phyloP scores from a whole-genome alignment of 2,888 invertebrate genomes.

The Priocnemis perturbator region DNA sequence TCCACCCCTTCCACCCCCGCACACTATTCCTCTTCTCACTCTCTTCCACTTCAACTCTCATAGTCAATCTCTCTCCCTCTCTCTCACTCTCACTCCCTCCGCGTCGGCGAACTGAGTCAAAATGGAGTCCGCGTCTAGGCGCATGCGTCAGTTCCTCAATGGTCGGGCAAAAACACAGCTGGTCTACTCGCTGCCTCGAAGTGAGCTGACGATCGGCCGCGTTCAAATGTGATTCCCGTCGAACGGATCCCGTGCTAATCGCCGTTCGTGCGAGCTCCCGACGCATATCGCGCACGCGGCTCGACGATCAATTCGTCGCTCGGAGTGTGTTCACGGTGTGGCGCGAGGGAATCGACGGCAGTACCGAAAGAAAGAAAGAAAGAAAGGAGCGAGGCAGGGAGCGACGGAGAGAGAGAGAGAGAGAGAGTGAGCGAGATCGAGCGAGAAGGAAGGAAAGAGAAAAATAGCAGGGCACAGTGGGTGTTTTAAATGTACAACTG shows the following conservation, averaged over 20 bases:
- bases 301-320: neutral
- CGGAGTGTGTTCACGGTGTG: neutral
- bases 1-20: too few relatives aligned
- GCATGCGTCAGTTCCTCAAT: constrained; percentile 56
- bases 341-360: neutral
- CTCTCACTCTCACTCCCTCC: too few relatives aligned
- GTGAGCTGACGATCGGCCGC: constrained; percentile 62
- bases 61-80: too few relatives aligned
- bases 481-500: constrained; percentile 34
- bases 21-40: too few relatives aligned
- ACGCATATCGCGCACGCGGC: neutral
- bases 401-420: neutral
- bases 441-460: too few relatives aligned
- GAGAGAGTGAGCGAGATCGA: too few relatives aligned
- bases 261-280: neutral
- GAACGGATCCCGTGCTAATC: constrained; percentile 53
- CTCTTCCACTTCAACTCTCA: too few relatives aligned
- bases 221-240: constrained; percentile 59
- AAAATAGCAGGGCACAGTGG: too few relatives aligned
- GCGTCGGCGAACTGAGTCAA: constrained; percentile 20
- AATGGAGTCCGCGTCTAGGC: constrained; percentile 41
- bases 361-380: too few relatives aligned
- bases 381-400: neutral
- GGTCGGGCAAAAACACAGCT: constrained; percentile 66
- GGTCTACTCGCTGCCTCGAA: constrained; percentile 54